These are phyloP conservation scores for Andrena flavipes DNA, from an alignment of 2,888 invertebrate species.

Conservation along the genomic window DNA sequence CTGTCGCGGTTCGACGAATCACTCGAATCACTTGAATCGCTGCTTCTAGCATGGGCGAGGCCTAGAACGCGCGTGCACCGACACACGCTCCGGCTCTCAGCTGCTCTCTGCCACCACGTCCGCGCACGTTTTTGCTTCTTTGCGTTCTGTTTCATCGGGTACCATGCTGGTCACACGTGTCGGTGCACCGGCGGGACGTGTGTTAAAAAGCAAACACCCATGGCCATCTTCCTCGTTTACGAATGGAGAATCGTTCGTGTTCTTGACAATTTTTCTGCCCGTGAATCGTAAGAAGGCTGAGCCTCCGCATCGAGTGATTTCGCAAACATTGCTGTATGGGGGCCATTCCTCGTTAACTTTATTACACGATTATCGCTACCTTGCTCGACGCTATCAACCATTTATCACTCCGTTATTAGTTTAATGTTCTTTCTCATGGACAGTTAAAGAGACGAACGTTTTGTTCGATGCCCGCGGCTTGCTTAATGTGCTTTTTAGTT, in stretches of 20 bases:
- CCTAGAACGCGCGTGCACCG: constrained; percentile 51
- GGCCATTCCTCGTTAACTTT: background rate
- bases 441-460: constrained; percentile 8
- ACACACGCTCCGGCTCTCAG: constrained; percentile 4
- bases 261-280: background rate
- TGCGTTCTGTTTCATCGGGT: constrained; percentile 57
- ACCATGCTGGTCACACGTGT: constrained; percentile 54
- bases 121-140: constrained; percentile 46
- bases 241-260: background rate
- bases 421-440: background rate
- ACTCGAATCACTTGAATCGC: constrained; percentile 56
- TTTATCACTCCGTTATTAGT: background rate
- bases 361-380: background rate
- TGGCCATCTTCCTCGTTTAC: background rate
- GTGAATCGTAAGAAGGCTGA: background rate
- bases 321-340: background rate
- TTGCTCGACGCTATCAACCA: background rate
- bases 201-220: constrained; percentile 1
- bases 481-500: background rate
- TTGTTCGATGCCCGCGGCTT: background rate
- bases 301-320: background rate
- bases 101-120: constrained; percentile 19
- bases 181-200: background rate
- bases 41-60: constrained; percentile 66
- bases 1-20: constrained; percentile 69